Evolutionary conservation across 2,113 vertebrate species (phyloP), one percentile per base, ranked within the genome.

Genomic region (Nycticryphes semicollaris): DNA sequence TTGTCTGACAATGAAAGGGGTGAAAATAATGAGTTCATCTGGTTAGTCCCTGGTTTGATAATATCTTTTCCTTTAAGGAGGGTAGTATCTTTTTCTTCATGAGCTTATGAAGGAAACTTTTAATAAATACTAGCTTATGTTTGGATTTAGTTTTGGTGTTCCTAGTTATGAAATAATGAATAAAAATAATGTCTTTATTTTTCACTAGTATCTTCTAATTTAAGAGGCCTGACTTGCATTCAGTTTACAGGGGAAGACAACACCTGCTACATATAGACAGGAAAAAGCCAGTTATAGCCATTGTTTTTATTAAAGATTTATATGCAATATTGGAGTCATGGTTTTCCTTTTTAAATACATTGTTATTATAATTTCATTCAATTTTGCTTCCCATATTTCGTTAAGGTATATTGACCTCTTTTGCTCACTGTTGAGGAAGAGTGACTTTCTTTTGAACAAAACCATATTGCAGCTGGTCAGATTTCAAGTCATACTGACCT

Each of bases 371-470:
- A 62, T 39, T 79, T 77, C 3, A n/a, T 79, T 73, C 31, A 35
- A 0, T 69, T 35, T 67, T 84, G 20, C 87, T 80, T 87, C 43
- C 53, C 25, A 25, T 82, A 41, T 43, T 66, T 19, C 20, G 23
- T 54, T 89, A 63, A 54, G 35, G 12, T 75, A 33, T 54, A 85
- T 84, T 92, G 57, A 64, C 54, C 63, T 93, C 45, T 76, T 74
- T 70, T 85, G 79, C 64, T 83, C 48, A 69, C 70, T 69, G 62
- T 47, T 94, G 54, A 91, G 45, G 88, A 87, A 93, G 70, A 77
- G 10, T 92, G 79, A 62, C 35, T 74, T 93, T 94, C 45, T 78
- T 95, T 91, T 84, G 74, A 96, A 90, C 35, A 72, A 33, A 72
- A 72, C 37, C 28, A 9, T 50, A 18, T 91, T 89, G 68, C 45